Base-by-base conservation (phyloP, 2,888 invertebrate genomes). In the Cremastinae sp. region DNA sequence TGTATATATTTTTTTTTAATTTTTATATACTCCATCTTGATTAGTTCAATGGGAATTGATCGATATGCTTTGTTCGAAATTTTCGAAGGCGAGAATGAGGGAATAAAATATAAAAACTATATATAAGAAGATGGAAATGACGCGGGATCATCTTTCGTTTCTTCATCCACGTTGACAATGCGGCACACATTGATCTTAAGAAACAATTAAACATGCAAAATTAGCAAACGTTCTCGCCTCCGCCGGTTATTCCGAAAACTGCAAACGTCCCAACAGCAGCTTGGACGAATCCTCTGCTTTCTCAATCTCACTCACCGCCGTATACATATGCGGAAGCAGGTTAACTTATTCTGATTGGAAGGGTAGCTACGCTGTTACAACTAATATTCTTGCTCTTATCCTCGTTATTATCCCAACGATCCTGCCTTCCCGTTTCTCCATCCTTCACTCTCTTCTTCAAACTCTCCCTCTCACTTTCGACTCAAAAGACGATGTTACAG, bases 351-450 rank as follows among this genome's bases (percentile, higher is more conserved):
- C 77, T 78, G 81, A 78, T 81, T 81, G 79, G 81, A 78, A 47
- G 62, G 79, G 75, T 79, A 73, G 77, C 70, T 79, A 75, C 84
- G 81, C 84, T 82, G 83, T 84, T 81, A 84, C 83, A 85, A 87
- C 86, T 88, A 88, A 88, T 88, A 87, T 86, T 87, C 84, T 87
- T 82, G 85, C 84, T 87, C 87, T 88, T 85, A 86, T 87, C 87
- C 86, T 87, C 85, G 86, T 87, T 86, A 87, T 88, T 85, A 85
- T 84, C 81, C 79, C 75, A 66, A 62, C 56, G 69, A 59, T 64
- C 58, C 43, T 51, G 56, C 41, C 69, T 58, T 68, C 18, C 54
- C 12, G 51, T 81, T 82, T 79, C 79, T 84, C 83, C 84, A 78
- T 83, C 74, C 78, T 68, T 78, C 82, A 80, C 75, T 71, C 75